phyloP scores from a whole-genome alignment of 2,113 vertebrate genomes.

The Eulemur rufifrons region DNA sequence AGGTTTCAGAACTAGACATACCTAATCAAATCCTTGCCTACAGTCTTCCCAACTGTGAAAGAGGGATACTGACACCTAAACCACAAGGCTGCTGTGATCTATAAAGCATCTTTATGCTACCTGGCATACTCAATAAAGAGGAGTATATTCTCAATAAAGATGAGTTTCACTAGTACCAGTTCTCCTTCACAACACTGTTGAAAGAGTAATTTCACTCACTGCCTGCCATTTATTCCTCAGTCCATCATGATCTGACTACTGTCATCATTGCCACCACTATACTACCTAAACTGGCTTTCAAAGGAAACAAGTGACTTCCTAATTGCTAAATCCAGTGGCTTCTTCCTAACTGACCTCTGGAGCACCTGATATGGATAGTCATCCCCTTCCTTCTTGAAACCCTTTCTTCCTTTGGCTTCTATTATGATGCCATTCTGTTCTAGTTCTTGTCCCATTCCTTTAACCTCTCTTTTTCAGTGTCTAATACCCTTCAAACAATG shows the following conservation, averaged over 20 bases:
- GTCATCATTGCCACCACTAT: not conserved
- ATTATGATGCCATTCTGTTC: conserved; percentile 4
- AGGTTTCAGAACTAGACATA: conserved; percentile 1
- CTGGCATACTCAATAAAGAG: not conserved
- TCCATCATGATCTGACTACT: not conserved
- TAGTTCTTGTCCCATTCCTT: conserved; percentile 17
- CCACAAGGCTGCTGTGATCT: not conserved
- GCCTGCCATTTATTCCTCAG: not conserved
- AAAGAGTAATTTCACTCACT: conserved; percentile 20
- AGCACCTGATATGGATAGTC: not conserved
- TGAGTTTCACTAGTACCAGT: not conserved
- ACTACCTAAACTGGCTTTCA: conserved; percentile 11
- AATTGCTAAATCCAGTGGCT: not conserved
- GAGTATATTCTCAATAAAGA: not conserved
- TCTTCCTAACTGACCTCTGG: not conserved
- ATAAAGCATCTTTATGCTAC: conserved; percentile 28
- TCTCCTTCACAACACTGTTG: conserved; percentile 17
- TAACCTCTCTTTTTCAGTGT: conserved; percentile 38
- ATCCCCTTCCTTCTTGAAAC: not conserved
- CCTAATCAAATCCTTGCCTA: conserved; percentile 3
- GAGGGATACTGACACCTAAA: not conserved
- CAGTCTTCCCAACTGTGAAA: conserved; percentile 24
- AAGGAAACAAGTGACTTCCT: conserved; percentile 25
- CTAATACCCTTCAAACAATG: conserved; percentile 46
- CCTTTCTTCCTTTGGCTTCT: conserved; percentile 26